These are phyloP conservation scores for Brevipalpus yothersi DNA, from an alignment of 1,140 invertebrate genomes.

Conservation along the genomic window DNA sequence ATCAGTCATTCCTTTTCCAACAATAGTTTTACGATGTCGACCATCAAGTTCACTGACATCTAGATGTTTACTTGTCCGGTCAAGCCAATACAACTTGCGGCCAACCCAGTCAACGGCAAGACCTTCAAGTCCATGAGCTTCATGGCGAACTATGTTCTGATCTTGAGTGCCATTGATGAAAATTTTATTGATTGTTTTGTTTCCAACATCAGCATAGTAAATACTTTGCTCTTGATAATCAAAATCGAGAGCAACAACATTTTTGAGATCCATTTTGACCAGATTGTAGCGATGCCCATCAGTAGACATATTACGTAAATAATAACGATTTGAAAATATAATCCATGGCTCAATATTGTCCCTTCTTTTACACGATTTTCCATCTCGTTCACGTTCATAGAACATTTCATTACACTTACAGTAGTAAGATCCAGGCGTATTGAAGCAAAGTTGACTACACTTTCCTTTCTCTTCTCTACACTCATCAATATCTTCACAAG, in stretches of 20 bases:
- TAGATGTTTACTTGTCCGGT: constrained; percentile 74
- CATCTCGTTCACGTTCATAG: constrained; percentile 59
- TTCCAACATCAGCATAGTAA: constrained; percentile 83
- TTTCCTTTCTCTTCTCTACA: constrained; percentile 65
- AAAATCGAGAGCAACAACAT: constrained; percentile 86
- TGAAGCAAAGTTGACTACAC: constrained; percentile 83
- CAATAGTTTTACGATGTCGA: constrained; percentile 60
- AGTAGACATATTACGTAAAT: constrained; percentile 76
- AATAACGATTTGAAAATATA: constrained; percentile 93
- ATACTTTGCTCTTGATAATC: constrained; percentile 55
- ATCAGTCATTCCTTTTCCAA: constrained; percentile 54
- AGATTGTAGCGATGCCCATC: constrained; percentile 63
- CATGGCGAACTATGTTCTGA: constrained; percentile 68
- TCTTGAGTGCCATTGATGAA: constrained; percentile 22
- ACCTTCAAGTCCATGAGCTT: constrained; percentile 84
- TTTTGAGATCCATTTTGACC: constrained; percentile 79
- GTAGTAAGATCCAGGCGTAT: constrained; percentile 78
- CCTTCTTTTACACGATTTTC: constrained; percentile 64
- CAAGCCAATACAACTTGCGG: constrained; percentile 90
- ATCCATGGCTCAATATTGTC: constrained; percentile 56
- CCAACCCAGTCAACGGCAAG: constrained; percentile 86
- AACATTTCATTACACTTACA: constrained; percentile 87
- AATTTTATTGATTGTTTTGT: constrained; percentile 54
- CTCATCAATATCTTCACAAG: constrained; percentile 59
- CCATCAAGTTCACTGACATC: constrained; percentile 76